phyloP scores from a whole-genome alignment of 2,113 vertebrate genomes.

The Damaliscus lunatus region DNA sequence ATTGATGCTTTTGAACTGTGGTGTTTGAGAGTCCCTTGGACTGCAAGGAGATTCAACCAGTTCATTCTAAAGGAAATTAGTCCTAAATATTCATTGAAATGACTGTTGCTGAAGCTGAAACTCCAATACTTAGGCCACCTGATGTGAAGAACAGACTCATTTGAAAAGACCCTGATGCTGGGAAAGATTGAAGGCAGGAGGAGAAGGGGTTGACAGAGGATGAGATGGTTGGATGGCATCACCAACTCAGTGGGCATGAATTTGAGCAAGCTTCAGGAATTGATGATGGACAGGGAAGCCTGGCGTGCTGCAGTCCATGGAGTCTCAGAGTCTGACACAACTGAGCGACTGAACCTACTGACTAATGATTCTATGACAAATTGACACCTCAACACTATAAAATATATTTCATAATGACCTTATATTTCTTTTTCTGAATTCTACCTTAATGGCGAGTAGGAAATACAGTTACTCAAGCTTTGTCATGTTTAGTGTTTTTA shows the following conservation, averaged over 20 bases:
- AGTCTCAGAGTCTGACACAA: background rate
- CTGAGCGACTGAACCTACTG: background rate
- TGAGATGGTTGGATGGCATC: background rate
- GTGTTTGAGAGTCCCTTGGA: background rate
- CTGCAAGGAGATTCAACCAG: background rate
- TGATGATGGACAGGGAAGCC: background rate
- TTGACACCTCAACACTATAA: background rate
- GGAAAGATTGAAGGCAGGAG: background rate
- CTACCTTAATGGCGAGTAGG: background rate
- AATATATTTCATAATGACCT: background rate
- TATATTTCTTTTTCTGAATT: background rate
- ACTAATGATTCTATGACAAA: background rate
- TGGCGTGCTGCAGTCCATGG: background rate
- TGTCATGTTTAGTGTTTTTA: background rate
- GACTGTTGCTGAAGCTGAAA: background rate
- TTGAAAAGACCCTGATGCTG: background rate
- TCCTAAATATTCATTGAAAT: background rate
- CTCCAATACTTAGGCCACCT: background rate
- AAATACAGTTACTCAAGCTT: background rate
- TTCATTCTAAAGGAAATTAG: background rate
- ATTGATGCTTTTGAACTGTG: background rate
- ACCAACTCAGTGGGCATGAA: background rate
- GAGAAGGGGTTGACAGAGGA: background rate
- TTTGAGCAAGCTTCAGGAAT: background rate
- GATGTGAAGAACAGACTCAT: background rate